These are phyloP conservation scores for Holothuria glaberrima DNA, from an alignment of 35 echinoderm and acorn worm genomes.

Conservation along the genomic window DNA sequence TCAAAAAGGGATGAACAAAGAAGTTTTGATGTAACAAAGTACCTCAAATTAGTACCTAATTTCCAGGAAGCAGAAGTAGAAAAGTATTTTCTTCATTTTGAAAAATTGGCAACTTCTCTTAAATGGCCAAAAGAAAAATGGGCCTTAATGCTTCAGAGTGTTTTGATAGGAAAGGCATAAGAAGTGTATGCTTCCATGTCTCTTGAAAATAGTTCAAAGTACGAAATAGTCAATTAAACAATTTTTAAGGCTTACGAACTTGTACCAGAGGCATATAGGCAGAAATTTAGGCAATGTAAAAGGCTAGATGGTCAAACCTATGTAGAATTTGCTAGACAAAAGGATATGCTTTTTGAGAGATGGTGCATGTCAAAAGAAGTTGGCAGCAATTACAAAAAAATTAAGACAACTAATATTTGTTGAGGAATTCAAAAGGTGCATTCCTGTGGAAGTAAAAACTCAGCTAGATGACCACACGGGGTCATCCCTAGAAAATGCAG, in stretches of 20 bases:
- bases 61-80: constrained; percentile 61
- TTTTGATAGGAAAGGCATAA: constrained; percentile 16
- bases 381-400: neutral
- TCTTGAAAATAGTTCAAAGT: neutral
- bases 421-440: constrained; percentile 35
- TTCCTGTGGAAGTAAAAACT: neutral
- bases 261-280: constrained; percentile 4
- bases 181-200: constrained; percentile 21
- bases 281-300: neutral
- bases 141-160: constrained; percentile 9
- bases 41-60: constrained; percentile 34
- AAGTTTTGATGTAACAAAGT: constrained; percentile 26
- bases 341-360: neutral
- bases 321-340: constrained; percentile 1
- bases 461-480: neutral
- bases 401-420: neutral
- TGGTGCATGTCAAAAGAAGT: neutral
- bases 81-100: constrained; percentile 58
- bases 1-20: neutral
- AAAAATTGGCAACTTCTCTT: constrained; percentile 47
- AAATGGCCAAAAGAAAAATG: constrained; percentile 54
- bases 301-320: neutral
- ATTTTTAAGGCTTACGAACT: constrained; percentile 6
- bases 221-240: neutral
- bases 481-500: neutral